These are phyloP conservation scores for Onychomys leucogaster DNA, from an alignment of 2,797 vertebrate genomes.

Conservation along the genomic window DNA sequence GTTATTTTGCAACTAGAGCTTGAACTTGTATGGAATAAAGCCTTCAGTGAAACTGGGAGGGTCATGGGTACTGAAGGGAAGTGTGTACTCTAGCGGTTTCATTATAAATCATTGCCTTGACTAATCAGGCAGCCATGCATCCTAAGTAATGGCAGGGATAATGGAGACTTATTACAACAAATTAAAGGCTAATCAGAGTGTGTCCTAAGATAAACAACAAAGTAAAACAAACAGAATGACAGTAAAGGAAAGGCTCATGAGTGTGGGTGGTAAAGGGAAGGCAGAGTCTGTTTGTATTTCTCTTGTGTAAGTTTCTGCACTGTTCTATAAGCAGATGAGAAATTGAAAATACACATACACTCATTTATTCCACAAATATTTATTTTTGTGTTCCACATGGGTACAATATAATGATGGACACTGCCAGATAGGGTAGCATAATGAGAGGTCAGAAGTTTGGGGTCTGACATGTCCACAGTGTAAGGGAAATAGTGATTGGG, in stretches of 20 bases:
- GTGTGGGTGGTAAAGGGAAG: not conserved
- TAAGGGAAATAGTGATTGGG: not conserved
- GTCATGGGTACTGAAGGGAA: slow-evolving; percentile 19
- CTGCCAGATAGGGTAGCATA: not conserved
- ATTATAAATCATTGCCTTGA: slow-evolving; percentile 60
- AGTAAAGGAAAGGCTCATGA: slow-evolving; percentile 16
- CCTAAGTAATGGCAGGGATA: slow-evolving; percentile 64
- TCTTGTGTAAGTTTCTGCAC: slow-evolving; percentile 29
- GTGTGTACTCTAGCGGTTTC: slow-evolving; percentile 26
- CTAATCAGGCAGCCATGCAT: slow-evolving; percentile 48
- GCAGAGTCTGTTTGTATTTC: not conserved
- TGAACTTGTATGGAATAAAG: not conserved
- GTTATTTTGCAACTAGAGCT: not conserved
- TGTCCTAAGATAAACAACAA: slow-evolving; percentile 53
- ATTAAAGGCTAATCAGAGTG: slow-evolving; percentile 73
- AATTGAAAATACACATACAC: not conserved
- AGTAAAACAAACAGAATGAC: slow-evolving; percentile 50
- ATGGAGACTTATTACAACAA: slow-evolving; percentile 76
- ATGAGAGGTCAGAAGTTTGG: not conserved
- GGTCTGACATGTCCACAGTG: not conserved
- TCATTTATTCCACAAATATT: not conserved
- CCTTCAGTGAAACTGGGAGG: not conserved
- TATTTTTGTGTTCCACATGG: not conserved
- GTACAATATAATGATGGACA: not conserved
- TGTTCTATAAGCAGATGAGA: not conserved